phyloP scores from a whole-genome alignment of 2,888 invertebrate species.

The Pammene aurita region DNA sequence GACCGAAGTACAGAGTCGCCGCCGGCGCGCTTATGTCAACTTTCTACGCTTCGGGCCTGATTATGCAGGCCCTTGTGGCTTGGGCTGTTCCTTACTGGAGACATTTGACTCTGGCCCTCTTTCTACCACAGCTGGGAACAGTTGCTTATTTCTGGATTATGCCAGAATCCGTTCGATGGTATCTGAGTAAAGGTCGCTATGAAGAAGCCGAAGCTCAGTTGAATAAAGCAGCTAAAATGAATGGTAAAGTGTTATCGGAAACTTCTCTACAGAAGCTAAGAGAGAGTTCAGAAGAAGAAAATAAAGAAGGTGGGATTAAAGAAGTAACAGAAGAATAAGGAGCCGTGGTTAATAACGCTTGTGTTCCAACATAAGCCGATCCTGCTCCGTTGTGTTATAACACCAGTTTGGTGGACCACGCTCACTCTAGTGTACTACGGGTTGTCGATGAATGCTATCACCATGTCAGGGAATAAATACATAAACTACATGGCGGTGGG shows the following conservation, averaged over 20 bases:
- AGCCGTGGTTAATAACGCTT: slow-evolving; percentile 51
- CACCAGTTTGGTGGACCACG: slow-evolving; percentile 87
- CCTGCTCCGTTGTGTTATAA: slow-evolving; percentile 76
- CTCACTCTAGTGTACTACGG: slow-evolving; percentile 88
- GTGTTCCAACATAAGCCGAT: slow-evolving; percentile 72
- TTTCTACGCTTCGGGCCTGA: slow-evolving; percentile 86
- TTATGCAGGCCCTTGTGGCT: slow-evolving; percentile 83
- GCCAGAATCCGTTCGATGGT: slow-evolving; percentile 87
- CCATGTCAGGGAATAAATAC: slow-evolving; percentile 86
- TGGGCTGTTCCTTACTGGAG: slow-evolving; percentile 86
- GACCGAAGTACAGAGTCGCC: slow-evolving; percentile 85
- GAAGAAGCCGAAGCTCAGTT: slow-evolving; percentile 83
- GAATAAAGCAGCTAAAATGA: slow-evolving; percentile 81
- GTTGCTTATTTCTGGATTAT: slow-evolving; percentile 85
- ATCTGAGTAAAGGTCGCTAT: slow-evolving; percentile 83
- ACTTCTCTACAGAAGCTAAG: slow-evolving; percentile 44
- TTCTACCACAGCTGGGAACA: slow-evolving; percentile 84
- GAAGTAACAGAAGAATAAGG: slow-evolving; percentile 32
- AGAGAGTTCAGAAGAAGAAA: slow-evolving; percentile 47
- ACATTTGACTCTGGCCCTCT: slow-evolving; percentile 82
- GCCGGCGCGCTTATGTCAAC: slow-evolving; percentile 85
- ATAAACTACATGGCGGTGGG: slow-evolving; percentile 85
- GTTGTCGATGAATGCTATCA: slow-evolving; percentile 86
- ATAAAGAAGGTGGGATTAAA: slow-evolving; percentile 34
- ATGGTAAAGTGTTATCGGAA: slow-evolving; percentile 58